A percentile compares a stretch with the other conserved stretches of the same genome.
phyloP scores from a whole-genome alignment of 2,888 invertebrate species.

The Drosophila siamana region DNA sequence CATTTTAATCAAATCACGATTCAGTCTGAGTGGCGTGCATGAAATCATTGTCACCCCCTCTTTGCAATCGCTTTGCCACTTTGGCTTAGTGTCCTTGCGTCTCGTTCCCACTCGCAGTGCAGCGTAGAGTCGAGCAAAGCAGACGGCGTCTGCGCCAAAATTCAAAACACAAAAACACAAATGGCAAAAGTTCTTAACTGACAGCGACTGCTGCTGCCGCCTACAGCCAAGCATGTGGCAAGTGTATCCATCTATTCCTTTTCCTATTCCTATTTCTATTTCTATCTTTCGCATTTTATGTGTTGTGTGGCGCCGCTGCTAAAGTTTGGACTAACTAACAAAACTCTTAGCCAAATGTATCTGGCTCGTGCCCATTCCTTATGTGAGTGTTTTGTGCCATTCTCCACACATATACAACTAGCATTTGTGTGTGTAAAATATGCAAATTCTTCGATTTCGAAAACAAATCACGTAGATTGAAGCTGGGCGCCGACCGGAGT shows the following conservation, averaged over 20 bases:
- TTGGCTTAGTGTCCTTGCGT: slow-evolving; percentile 34
- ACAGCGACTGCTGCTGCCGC: background rate
- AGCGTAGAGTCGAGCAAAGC: background rate
- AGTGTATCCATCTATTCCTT: background rate
- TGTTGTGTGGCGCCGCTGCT: slow-evolving; percentile 60
- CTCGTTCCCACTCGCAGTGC: slow-evolving; percentile 52
- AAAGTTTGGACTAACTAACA: slow-evolving; percentile 67
- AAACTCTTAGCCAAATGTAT: slow-evolving; percentile 75
- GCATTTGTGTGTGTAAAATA: slow-evolving; percentile 42
- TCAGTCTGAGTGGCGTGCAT: slow-evolving; percentile 65
- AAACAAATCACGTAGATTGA: slow-evolving; percentile 76
- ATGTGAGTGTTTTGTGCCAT: slow-evolving; percentile 4
- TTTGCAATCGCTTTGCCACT: slow-evolving; percentile 20
- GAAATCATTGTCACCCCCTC: slow-evolving; percentile 41
- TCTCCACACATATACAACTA: slow-evolving; percentile 15
- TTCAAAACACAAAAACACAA: slow-evolving; percentile 68
- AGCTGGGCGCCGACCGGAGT: slow-evolving; percentile 13
- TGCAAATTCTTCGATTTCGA: slow-evolving; percentile 67
- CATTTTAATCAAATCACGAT: slow-evolving; percentile 84
- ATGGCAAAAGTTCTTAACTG: slow-evolving; percentile 67
- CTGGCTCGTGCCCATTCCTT: slow-evolving; percentile 37
- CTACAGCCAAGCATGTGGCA: background rate
- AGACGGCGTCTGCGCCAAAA: slow-evolving; percentile 67
- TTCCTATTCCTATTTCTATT: too few species aligned
- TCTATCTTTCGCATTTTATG: slow-evolving; percentile 48